Conservation (phyloP, 2,113 vertebrate species). For the Cephalopterus ornatus region DNA sequence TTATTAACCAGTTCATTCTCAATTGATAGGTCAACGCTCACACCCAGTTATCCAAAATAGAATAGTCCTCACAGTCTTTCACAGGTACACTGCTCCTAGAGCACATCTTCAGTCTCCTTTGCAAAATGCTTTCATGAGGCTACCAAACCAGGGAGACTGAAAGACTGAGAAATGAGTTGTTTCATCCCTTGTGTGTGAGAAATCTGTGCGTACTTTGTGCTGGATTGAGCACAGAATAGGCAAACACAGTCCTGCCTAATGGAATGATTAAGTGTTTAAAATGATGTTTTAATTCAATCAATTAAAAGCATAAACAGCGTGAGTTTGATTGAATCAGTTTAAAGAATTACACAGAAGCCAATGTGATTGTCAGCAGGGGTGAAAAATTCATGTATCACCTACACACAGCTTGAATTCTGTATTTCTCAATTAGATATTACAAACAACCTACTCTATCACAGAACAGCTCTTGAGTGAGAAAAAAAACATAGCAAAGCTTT, state of each 20-base stretch:
- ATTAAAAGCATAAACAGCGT: conserved; percentile 74
- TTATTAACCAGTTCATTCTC: neutral
- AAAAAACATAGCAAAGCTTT: neutral
- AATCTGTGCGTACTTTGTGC: neutral
- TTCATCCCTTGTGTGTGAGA: neutral
- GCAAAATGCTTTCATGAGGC: neutral
- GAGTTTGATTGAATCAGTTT: conserved; percentile 72
- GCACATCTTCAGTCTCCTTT: neutral
- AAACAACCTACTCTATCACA: conserved; percentile 51
- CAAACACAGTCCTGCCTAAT: conserved; percentile 35
- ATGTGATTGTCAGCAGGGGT: conserved; percentile 66
- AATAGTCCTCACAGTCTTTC: neutral
- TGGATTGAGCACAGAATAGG: neutral
- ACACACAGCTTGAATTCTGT: conserved; percentile 69
- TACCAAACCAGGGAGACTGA: neutral
- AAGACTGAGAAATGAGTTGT: neutral
- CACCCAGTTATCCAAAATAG: neutral
- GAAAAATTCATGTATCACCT: conserved; percentile 74
- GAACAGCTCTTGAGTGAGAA: conserved; percentile 20
- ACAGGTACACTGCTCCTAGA: neutral
- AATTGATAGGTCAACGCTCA: rapidly evolving
- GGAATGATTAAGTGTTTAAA: conserved; percentile 71
- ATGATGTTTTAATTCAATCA: conserved; percentile 73
- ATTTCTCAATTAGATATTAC: conserved; percentile 63
- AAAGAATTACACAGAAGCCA: conserved; percentile 66